These are phyloP conservation scores for Teleopsis dalmanni DNA, from an alignment of 1,140 invertebrate genomes.

Conservation along the genomic window DNA sequence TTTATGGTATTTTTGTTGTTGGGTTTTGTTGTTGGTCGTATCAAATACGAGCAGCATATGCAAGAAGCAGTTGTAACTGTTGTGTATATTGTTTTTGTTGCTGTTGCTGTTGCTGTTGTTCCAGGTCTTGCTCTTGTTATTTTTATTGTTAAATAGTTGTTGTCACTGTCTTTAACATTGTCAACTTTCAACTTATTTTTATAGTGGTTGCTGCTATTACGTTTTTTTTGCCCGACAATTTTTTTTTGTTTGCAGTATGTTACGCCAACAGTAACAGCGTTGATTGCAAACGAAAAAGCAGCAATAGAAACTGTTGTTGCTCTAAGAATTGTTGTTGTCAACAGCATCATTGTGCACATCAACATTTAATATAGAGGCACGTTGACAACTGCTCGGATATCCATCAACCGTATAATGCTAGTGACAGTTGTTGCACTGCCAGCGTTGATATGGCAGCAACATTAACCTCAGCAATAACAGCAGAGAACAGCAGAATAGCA, in stretches of 20 bases:
- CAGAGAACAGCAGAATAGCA: too few species aligned
- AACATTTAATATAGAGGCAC: conserved; percentile 3
- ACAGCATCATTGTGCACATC: conserved; percentile 4
- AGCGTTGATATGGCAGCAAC: too few species aligned
- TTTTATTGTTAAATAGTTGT: too few species aligned
- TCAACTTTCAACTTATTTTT: conserved; percentile 2
- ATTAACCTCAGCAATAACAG: too few species aligned
- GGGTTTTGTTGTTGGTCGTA: too few species aligned
- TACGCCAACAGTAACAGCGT: too few species aligned
- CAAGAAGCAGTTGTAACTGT: too few species aligned
- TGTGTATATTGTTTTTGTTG: conserved; percentile 18
- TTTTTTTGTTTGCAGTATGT: too few species aligned
- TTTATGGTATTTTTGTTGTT: too few species aligned
- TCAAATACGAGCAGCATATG: too few species aligned
- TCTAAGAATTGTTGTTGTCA: conserved; percentile 14
- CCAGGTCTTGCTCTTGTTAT: conserved; percentile 11
- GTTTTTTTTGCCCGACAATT: too few species aligned
- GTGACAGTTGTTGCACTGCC: too few species aligned
- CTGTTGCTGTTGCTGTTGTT: conserved; percentile 22
- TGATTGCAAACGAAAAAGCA: neutral
- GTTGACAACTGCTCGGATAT: conserved; percentile 10
- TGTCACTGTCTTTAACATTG: conserved; percentile 8
- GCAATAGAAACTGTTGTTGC: conserved; percentile 13
- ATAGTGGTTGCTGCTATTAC: conserved; percentile 1
- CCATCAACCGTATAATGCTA: conserved; percentile 7